Conservation (phyloP, 2,113 vertebrate genomes). For the Ginglymostoma cirratum region DNA sequence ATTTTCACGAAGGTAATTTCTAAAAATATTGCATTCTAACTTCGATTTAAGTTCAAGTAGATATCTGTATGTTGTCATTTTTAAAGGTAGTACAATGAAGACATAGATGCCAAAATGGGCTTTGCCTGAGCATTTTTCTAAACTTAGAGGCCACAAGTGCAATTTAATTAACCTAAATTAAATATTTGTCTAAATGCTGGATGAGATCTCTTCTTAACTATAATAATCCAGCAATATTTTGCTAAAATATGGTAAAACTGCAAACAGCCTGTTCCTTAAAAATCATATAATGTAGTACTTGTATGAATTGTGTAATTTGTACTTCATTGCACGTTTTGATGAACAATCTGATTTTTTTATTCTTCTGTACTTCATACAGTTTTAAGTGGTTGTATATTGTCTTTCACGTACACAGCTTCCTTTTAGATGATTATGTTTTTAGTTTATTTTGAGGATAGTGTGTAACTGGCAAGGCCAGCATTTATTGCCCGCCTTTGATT, state of each 20-base stretch:
- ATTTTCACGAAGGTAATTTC: slow-evolving; percentile 87
- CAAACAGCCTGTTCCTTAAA: background rate
- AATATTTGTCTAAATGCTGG: background rate
- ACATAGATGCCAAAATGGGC: background rate
- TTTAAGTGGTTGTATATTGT: background rate
- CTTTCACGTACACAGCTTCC: background rate
- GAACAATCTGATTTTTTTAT: too few relatives aligned
- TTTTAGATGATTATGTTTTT: background rate
- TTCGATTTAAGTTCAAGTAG: background rate
- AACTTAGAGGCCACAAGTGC: background rate
- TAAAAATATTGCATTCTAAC: background rate
- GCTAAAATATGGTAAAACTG: background rate
- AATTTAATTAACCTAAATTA: background rate
- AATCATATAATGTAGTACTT: background rate
- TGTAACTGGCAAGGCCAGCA: background rate
- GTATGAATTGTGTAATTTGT: too few relatives aligned
- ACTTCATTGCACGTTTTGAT: too few relatives aligned
- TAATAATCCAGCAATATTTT: background rate
- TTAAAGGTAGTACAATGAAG: background rate
- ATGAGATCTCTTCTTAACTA: background rate
- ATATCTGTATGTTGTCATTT: background rate
- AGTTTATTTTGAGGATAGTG: background rate
- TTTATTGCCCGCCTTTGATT: background rate
- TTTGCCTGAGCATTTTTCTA: background rate
- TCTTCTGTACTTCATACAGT: background rate